Evolutionary conservation across 2,113 vertebrate genomes (phyloP).

Genomic region (Megaceryle torquata): DNA sequence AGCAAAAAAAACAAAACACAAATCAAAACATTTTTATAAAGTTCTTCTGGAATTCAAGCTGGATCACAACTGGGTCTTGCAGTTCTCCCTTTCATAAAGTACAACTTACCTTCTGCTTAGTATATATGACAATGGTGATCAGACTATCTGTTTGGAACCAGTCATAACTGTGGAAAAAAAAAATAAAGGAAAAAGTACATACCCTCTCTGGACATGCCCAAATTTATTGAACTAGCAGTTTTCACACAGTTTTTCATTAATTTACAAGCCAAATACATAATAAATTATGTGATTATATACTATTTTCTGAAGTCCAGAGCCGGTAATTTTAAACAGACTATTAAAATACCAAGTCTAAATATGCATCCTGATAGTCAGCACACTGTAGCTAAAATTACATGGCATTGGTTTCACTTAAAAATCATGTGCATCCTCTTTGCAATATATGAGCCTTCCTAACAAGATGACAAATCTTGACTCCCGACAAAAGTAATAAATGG

Average conservation of each 20-base stretch:
- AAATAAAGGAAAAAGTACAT: not conserved
- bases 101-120: constrained; percentile 80
- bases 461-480: not conserved
- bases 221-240: not conserved
- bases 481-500: not conserved
- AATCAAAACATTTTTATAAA: not conserved
- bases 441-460: not conserved
- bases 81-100: not conserved
- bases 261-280: not conserved
- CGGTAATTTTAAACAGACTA: not conserved
- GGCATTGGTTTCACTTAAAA: not conserved
- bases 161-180: constrained; percentile 82
- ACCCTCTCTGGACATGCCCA: not conserved
- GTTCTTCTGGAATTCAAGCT: not conserved
- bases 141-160: constrained; percentile 93
- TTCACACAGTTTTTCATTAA: not conserved
- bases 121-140: constrained; percentile 86
- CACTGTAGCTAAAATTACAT: not conserved
- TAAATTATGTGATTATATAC: not conserved
- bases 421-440: not conserved
- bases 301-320: not conserved
- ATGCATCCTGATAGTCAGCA: not conserved
- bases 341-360: not conserved
- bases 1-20: not conserved
- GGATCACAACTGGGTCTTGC: not conserved